phyloP scores from a whole-genome alignment of 2,888 invertebrate genomes.

The Liodrosophila aerea region DNA sequence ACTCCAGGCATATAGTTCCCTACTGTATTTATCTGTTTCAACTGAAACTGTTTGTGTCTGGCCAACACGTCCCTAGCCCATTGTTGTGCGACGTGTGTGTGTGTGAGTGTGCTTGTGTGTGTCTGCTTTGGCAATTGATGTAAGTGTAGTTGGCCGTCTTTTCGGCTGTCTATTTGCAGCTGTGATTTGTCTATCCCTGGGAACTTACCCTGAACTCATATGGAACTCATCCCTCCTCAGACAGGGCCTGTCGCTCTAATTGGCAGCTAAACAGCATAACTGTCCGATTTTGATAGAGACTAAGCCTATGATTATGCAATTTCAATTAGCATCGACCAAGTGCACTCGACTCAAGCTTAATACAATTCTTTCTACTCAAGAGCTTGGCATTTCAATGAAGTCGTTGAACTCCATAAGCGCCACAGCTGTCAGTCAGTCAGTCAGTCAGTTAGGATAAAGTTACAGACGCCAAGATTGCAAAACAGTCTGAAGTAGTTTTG shows the following conservation, averaged over 20 bases:
- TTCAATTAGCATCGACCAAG: conserved; percentile 58
- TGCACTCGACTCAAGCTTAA: conserved; percentile 4
- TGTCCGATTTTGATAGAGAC: conserved; percentile 48
- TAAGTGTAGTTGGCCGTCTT: conserved; percentile 65
- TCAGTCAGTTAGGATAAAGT: too few species aligned
- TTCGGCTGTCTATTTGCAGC: conserved; percentile 72
- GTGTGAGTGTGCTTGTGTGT: conserved; percentile 18
- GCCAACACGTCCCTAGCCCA: conserved; percentile 68
- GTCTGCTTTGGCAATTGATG: conserved; percentile 68
- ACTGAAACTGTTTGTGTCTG: conserved; percentile 57
- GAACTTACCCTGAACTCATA: neutral
- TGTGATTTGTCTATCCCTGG: conserved; percentile 63
- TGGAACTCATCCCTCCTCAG: neutral
- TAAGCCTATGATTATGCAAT: conserved; percentile 59
- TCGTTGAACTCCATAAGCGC: too few species aligned
- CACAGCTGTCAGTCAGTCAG: too few species aligned
- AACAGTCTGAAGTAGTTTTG: too few species aligned
- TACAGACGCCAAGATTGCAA: too few species aligned
- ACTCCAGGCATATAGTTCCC: conserved; percentile 11
- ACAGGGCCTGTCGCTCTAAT: conserved; percentile 56
- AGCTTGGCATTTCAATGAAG: too few species aligned
- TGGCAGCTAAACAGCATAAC: conserved; percentile 67
- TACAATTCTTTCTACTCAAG: too few species aligned
- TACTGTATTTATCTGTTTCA: conserved; percentile 37
- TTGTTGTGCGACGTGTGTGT: conserved; percentile 53